Conservation (phyloP, 2,888 invertebrate genomes). For the Abrostola triplasia region DNA sequence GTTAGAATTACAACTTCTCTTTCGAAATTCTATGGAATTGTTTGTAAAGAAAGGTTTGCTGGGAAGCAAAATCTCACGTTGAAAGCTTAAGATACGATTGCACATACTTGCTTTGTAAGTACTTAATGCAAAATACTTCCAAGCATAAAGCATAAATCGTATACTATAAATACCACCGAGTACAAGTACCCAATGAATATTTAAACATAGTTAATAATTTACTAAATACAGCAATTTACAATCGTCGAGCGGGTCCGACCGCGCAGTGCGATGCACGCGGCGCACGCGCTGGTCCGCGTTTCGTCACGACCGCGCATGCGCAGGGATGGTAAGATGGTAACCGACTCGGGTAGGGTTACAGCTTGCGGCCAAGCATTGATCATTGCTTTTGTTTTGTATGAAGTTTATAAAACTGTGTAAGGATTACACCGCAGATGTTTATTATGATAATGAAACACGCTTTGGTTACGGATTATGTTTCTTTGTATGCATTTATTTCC, state of each 20-base stretch:
- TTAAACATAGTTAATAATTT: slow-evolving; percentile 28
- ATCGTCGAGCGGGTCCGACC: slow-evolving; percentile 16
- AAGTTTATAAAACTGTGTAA: slow-evolving; percentile 14
- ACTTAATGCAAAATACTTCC: slow-evolving; percentile 16
- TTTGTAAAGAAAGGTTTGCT: too few relatives aligned
- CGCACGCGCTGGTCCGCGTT: slow-evolving; percentile 43
- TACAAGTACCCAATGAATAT: slow-evolving; percentile 39
- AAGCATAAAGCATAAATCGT: slow-evolving; percentile 17
- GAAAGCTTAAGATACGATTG: background rate
- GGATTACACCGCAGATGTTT: slow-evolving; percentile 15
- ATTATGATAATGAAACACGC: background rate
- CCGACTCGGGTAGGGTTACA: slow-evolving; percentile 53
- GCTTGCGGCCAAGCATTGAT: slow-evolving; percentile 46
- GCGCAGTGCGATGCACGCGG: slow-evolving; percentile 12
- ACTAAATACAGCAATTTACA: slow-evolving; percentile 21
- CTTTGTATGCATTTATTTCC: too few relatives aligned
- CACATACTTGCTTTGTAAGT: background rate
- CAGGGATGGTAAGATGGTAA: slow-evolving; percentile 52
- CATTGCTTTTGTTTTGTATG: slow-evolving; percentile 20
- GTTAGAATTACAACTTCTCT: too few relatives aligned
- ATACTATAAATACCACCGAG: slow-evolving; percentile 27
- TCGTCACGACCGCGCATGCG: slow-evolving; percentile 52
- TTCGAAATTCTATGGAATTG: too few relatives aligned
- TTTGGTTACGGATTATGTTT: background rate
- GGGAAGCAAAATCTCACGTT: too few relatives aligned